Evolutionary conservation across 2,888 invertebrate genomes (phyloP).

Genomic region (Chrysolina haemoptera): DNA sequence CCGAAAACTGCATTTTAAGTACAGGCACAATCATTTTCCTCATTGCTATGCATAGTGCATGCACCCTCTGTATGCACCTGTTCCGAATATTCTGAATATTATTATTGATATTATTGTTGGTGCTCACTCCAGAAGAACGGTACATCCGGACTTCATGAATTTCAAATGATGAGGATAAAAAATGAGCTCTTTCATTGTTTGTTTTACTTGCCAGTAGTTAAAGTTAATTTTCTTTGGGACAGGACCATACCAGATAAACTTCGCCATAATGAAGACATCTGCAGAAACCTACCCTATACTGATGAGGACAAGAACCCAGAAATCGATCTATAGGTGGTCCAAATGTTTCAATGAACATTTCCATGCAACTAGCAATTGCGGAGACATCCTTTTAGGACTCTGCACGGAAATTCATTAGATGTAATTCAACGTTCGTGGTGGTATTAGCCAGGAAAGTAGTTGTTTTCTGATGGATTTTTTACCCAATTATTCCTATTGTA

Average conservation of each 20-base stretch:
- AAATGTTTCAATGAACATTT: too few relatives aligned
- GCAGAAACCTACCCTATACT: too few relatives aligned
- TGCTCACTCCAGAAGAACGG: slow-evolving; percentile 27
- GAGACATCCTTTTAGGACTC: too few relatives aligned
- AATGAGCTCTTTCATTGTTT: slow-evolving; percentile 25
- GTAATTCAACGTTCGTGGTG: too few relatives aligned
- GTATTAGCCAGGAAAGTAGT: too few relatives aligned
- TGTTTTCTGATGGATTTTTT: too few relatives aligned
- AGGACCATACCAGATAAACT: not conserved
- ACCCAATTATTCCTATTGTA: too few relatives aligned
- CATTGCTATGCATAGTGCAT: slow-evolving; percentile 21
- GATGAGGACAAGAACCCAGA: too few relatives aligned
- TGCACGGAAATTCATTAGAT: too few relatives aligned
- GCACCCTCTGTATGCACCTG: slow-evolving; percentile 25
- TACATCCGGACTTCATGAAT: slow-evolving; percentile 26
- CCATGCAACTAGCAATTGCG: too few relatives aligned
- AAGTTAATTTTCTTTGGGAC: not conserved
- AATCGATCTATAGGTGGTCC: too few relatives aligned
- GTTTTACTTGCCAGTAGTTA: not conserved
- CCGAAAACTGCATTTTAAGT: slow-evolving; percentile 19
- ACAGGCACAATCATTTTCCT: not conserved
- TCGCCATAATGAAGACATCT: too few relatives aligned
- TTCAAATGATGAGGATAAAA: slow-evolving; percentile 1
- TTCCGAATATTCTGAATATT: slow-evolving; percentile 15
- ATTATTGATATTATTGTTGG: slow-evolving; percentile 24